Conservation (phyloP, 1,140 invertebrate species). For the Gonioctena quinquepunctata region DNA sequence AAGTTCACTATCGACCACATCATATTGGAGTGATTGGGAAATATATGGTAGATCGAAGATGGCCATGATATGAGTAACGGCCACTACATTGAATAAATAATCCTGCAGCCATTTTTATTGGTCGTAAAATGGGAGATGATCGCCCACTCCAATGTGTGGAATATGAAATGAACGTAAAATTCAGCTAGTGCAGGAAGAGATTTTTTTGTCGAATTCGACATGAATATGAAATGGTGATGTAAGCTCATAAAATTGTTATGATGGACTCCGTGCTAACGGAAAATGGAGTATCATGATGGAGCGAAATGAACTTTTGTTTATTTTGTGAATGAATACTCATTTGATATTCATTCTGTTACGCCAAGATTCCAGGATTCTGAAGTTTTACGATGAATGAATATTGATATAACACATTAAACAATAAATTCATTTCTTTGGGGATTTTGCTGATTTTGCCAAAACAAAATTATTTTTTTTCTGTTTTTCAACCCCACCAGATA, state of each 20-base stretch:
- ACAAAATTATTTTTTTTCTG: too few relatives aligned
- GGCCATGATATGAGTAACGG: neutral
- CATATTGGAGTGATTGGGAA: neutral
- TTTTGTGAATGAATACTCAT: too few relatives aligned
- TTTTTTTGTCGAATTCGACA: neutral
- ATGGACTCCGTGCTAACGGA: neutral
- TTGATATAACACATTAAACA: too few relatives aligned
- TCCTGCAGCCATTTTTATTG: neutral
- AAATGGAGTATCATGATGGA: neutral
- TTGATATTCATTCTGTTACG: too few relatives aligned
- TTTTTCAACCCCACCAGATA: too few relatives aligned
- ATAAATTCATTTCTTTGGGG: too few relatives aligned
- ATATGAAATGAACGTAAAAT: neutral
- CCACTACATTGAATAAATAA: neutral
- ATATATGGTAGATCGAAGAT: neutral
- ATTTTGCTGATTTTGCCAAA: too few relatives aligned
- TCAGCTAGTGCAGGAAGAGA: neutral
- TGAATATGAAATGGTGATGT: neutral
- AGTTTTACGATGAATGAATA: too few relatives aligned
- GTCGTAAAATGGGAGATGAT: neutral
- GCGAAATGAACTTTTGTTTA: neutral
- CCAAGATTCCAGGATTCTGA: too few relatives aligned
- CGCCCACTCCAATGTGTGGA: neutral
- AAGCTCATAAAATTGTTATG: neutral
- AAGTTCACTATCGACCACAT: neutral